A percentile compares a stretch with the other conserved stretches of the same genome.
These are phyloP conservation scores for Galeruca laticollis DNA, from an alignment of 2,888 invertebrate species.

Conservation along the genomic window DNA sequence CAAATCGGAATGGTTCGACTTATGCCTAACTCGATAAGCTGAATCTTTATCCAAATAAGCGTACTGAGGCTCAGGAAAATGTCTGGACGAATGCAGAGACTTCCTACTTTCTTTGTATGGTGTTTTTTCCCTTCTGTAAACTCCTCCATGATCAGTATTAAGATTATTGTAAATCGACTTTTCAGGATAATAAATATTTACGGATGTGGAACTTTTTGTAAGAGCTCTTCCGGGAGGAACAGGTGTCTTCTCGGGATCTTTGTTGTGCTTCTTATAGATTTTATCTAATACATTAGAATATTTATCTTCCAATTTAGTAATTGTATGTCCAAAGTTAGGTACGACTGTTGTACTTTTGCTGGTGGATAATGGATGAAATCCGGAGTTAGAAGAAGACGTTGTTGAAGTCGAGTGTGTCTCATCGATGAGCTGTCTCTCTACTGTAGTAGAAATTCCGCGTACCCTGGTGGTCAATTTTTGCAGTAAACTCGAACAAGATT, in stretches of 20 bases:
- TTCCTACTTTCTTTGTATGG: constrained; percentile 70
- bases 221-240: constrained; percentile 70
- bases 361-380: constrained; percentile 52
- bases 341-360: constrained; percentile 57
- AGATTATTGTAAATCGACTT: constrained; percentile 74
- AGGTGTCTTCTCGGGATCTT: constrained; percentile 77
- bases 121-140: constrained; percentile 74
- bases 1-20: constrained; percentile 63
- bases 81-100: constrained; percentile 50
- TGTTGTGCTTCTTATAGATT: constrained; percentile 71
- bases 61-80: constrained; percentile 62
- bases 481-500: constrained; percentile 87
- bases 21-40: constrained; percentile 61
- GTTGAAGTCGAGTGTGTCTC: constrained; percentile 28
- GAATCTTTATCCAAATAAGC: constrained; percentile 62
- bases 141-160: constrained; percentile 55
- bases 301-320: constrained; percentile 82
- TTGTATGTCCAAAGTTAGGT: constrained; percentile 68
- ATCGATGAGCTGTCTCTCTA: constrained; percentile 60
- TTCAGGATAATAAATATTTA: constrained; percentile 76
- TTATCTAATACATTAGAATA: constrained; percentile 82
- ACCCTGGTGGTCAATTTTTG: constrained; percentile 81
- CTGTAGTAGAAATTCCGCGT: constrained; percentile 78
- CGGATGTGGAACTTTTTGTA: constrained; percentile 78
- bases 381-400: constrained; percentile 38